Evolutionary conservation across 2,888 invertebrate genomes (phyloP), one percentile per base, ranked within the genome.

Genomic region (Melitaea athalia): DNA sequence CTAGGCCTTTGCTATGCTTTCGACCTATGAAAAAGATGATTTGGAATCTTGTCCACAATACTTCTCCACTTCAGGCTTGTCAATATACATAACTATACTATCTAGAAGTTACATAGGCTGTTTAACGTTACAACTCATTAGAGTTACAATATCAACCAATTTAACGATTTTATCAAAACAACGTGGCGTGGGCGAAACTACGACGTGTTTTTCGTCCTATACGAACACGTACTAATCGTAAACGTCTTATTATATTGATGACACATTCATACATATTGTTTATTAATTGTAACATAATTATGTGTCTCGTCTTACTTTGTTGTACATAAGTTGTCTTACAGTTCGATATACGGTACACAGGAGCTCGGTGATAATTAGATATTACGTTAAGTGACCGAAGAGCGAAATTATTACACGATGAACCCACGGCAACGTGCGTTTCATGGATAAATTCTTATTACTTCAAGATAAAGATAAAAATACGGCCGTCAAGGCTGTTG

Each of bases 351-450:
- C 66, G 57, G 62, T 67, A 57, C n/a, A 57, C 52, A 57, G 5
- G 33, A 61, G 61, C 61, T 60, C 60, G 59, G 68, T 61, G 63
- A 61, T 71, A 73, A 73, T 75, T 72, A 72, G 63, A 72, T 70
- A 72, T 72, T 63, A 60, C 64, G 68, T 68, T 63, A 65, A 68
- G 72, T 59, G 59, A n/a, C 38, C 33, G 15, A 61, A 43, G 47
- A 59, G 38, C 31, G 5, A 52, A 43, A 65, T 59, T 31, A 45
- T 33, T 43, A n/a, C 43, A 59, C 43, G 31, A 55, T 42, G 65
- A 52, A 65, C 59, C 31, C 31, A 31, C n/a, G 33, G 15, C 43
- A 12, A 59, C 52, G 12, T 17, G 15, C 38, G 14, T 47, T 57
- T 33, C 31, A 3, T 10, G 15, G 15, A 50, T 47, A 15, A 50